These are phyloP conservation scores for Peromyscus polionotus DNA, from an alignment of 2,113 vertebrate genomes.

Conservation along the genomic window DNA sequence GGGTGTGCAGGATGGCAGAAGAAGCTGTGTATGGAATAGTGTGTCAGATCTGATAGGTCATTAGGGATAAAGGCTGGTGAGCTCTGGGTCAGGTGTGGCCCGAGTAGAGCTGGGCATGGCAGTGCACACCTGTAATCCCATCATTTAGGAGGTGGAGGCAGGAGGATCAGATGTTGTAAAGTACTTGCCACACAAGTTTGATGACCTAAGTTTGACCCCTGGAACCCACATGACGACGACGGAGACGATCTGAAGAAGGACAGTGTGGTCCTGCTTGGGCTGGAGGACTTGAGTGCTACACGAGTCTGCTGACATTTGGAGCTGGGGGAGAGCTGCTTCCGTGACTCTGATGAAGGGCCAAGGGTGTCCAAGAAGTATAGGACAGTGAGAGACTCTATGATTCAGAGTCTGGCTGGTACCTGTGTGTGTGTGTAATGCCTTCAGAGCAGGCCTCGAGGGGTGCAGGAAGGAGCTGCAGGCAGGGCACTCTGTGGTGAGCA, in stretches of 20 bases:
- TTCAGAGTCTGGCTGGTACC: background rate
- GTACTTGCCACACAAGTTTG: background rate
- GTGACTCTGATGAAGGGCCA: background rate
- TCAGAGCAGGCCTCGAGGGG: background rate
- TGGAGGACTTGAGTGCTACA: background rate
- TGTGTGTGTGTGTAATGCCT: background rate
- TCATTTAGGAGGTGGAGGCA: background rate
- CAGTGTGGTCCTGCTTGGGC: accelerated
- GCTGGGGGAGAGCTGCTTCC: background rate
- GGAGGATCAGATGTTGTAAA: background rate
- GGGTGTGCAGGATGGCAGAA: background rate
- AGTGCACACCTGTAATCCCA: background rate
- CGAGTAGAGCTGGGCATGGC: background rate
- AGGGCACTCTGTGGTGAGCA: background rate
- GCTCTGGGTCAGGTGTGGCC: background rate
- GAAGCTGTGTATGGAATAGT: background rate
- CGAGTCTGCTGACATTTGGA: background rate
- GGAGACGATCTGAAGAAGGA: background rate
- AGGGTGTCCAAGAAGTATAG: background rate
- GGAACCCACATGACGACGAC: background rate
- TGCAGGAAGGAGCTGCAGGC: background rate
- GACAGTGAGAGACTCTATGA: background rate
- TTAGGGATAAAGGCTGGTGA: background rate
- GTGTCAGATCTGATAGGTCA: background rate
- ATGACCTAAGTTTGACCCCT: background rate